Evolutionary conservation across 2,797 vertebrate genomes (phyloP).

Genomic region (Pantherophis alleghaniensis): DNA sequence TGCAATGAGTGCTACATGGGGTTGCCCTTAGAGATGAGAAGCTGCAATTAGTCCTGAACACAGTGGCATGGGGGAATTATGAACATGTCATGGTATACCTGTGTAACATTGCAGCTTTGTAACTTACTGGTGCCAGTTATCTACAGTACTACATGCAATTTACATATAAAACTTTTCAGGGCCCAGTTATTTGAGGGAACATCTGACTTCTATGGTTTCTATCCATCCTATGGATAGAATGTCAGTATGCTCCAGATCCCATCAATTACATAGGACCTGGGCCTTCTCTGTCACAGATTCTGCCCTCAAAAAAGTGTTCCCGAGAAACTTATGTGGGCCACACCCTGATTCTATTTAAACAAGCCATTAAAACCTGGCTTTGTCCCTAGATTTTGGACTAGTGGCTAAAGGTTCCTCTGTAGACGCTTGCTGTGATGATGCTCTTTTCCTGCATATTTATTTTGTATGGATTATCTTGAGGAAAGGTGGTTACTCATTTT

Average conservation of each 20-base stretch:
- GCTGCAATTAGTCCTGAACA: not conserved
- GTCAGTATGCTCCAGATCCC: not conserved
- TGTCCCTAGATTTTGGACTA: not conserved
- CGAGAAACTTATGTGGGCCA: not conserved
- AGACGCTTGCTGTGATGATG: not conserved
- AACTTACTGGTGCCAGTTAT: not conserved
- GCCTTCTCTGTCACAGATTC: not conserved
- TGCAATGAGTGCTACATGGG: not conserved
- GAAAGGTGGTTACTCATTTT: not conserved
- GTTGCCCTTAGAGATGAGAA: not conserved
- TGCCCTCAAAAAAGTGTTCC: not conserved
- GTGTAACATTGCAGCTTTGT: not conserved
- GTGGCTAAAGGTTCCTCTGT: not conserved
- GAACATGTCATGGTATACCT: not conserved
- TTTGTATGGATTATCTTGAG: not conserved
- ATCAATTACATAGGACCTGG: not conserved
- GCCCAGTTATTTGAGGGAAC: not conserved
- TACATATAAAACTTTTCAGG: not conserved
- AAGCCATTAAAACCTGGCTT: not conserved
- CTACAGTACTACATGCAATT: not conserved
- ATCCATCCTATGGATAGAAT: not conserved
- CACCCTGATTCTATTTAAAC: not conserved
- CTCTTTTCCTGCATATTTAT: not conserved
- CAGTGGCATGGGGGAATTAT: not conserved
- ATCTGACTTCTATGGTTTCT: not conserved